Evolutionary conservation across 2,113 vertebrate species (phyloP).

Genomic region (Rhinopomastus cyanomelas): DNA sequence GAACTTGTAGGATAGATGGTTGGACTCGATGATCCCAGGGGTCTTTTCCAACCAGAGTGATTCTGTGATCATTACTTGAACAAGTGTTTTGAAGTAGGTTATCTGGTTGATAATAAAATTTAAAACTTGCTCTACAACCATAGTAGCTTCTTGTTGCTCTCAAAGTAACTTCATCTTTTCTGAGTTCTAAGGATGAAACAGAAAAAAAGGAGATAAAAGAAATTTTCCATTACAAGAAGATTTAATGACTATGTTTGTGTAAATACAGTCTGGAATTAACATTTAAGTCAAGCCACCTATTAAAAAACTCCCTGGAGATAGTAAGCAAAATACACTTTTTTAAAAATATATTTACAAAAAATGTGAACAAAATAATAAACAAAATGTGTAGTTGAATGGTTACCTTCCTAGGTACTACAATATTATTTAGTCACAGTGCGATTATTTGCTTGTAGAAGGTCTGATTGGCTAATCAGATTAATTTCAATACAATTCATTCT

Average conservation of each 20-base stretch:
- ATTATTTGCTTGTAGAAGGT: neutral
- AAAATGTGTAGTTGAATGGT: neutral
- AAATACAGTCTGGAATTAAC: neutral
- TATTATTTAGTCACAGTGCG: neutral
- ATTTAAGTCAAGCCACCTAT: neutral
- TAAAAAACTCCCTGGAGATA: neutral
- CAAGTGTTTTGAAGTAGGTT: neutral
- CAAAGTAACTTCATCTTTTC: neutral
- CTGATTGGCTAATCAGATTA: neutral
- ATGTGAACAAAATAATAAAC: neutral
- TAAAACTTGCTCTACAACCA: neutral
- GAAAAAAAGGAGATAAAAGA: neutral
- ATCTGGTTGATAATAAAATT: neutral
- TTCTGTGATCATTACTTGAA: no score
- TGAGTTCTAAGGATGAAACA: neutral
- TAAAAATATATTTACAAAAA: neutral
- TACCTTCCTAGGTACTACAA: neutral
- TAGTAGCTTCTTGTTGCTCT: neutral
- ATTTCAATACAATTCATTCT: neutral
- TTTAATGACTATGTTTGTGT: neutral
- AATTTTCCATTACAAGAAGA: neutral
- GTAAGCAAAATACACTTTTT: neutral
- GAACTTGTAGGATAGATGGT: no score
- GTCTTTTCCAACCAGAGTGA: no score
- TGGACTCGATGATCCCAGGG: no score